Conservation (phyloP, 1,140 invertebrate species). For the Drosophila virilis region DNA sequence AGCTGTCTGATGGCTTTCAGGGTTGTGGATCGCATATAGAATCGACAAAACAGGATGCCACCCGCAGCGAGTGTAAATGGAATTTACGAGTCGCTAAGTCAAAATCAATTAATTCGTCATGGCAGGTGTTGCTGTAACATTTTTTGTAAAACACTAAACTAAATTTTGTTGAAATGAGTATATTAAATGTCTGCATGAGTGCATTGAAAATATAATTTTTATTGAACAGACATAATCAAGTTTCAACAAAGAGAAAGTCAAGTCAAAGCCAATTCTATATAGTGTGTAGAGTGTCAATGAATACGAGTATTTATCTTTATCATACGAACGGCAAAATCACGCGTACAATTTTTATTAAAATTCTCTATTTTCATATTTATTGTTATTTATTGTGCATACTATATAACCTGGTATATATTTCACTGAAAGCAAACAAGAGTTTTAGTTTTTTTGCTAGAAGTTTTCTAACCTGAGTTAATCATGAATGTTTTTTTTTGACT, state of each 20-base stretch:
- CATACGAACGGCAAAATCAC: too few relatives aligned
- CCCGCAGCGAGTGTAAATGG: slow-evolving; percentile 57
- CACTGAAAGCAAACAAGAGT: too few relatives aligned
- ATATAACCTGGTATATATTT: too few relatives aligned
- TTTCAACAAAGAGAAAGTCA: slow-evolving; percentile 2
- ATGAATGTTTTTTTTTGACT: not conserved
- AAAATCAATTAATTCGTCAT: slow-evolving; percentile 51
- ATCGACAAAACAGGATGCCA: slow-evolving; percentile 17
- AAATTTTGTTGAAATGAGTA: not conserved
- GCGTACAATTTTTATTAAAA: too few relatives aligned
- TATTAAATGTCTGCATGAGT: not conserved
- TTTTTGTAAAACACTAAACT: slow-evolving; percentile 1
- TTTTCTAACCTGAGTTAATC: not conserved
- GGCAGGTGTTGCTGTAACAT: slow-evolving; percentile 38
- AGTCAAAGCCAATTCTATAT: slow-evolving; percentile 2
- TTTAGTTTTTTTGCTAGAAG: not conserved
- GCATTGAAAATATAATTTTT: not conserved
- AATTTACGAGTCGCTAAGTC: slow-evolving; percentile 23
- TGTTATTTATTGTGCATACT: too few relatives aligned
- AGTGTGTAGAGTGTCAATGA: too few relatives aligned
- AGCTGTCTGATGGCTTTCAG: slow-evolving; percentile 32
- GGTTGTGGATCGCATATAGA: slow-evolving; percentile 26
- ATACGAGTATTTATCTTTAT: too few relatives aligned
- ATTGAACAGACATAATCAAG: not conserved
- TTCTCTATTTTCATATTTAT: too few relatives aligned